phyloP scores from a whole-genome alignment of 2,888 invertebrate species.

The Ectobius pallidus region DNA sequence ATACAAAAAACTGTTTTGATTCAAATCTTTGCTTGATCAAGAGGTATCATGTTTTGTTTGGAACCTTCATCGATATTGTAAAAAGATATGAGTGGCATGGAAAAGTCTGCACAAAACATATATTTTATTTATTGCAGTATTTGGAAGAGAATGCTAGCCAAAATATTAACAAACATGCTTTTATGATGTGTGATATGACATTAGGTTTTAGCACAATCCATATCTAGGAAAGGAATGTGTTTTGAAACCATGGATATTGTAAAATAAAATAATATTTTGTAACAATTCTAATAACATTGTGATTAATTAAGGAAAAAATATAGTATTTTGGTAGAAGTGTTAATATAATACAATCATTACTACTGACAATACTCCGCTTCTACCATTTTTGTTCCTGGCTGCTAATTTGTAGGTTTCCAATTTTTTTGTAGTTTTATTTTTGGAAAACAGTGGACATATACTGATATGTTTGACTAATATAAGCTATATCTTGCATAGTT shows the following conservation, averaged over 20 bases:
- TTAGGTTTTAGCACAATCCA: slow-evolving; percentile 17
- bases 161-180: slow-evolving; percentile 22
- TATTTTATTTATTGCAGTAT: slow-evolving; percentile 28
- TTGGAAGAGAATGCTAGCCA: slow-evolving; percentile 17
- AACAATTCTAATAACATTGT: slow-evolving; percentile 33
- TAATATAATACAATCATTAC: slow-evolving; percentile 30
- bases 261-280: slow-evolving; percentile 36
- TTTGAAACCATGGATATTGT: slow-evolving; percentile 29
- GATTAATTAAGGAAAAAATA: slow-evolving; percentile 28
- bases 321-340: slow-evolving; percentile 39
- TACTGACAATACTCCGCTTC: slow-evolving; percentile 37
- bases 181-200: slow-evolving; percentile 34
- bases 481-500: neutral
- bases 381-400: slow-evolving; percentile 34
- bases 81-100: slow-evolving; percentile 12
- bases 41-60: too few species aligned
- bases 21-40: too few species aligned
- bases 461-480: neutral
- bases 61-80: slow-evolving; percentile 14
- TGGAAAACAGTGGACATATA: neutral
- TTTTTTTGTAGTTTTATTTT: slow-evolving; percentile 8
- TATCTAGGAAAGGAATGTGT: slow-evolving; percentile 23
- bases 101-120: slow-evolving; percentile 26
- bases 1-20: too few species aligned
- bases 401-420: slow-evolving; percentile 23